A percentile compares a stretch with the other conserved stretches of the same genome.
These are phyloP conservation scores for Catharus fuscescens DNA, from an alignment of 2,113 vertebrate genomes.

Conservation along the genomic window DNA sequence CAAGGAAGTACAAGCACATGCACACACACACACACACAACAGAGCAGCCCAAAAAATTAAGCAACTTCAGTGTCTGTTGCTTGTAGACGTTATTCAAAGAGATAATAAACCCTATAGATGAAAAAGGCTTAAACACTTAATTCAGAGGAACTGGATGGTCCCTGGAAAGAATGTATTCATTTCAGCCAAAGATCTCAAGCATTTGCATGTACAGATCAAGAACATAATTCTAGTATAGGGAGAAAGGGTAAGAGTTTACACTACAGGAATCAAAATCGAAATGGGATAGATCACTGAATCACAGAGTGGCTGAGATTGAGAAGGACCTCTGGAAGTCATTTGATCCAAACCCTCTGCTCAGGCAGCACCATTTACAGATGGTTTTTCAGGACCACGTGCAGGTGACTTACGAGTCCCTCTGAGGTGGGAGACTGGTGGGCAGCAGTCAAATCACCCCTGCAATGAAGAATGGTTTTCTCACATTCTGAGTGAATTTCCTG, in stretches of 20 bases:
- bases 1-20: rapidly evolving
- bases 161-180: background rate
- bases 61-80: background rate
- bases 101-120: background rate
- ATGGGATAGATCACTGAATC: background rate
- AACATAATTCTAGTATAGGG: background rate
- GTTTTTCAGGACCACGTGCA: background rate
- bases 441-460: rapidly evolving
- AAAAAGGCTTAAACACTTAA: background rate
- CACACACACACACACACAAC: background rate
- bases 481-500: rapidly evolving
- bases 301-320: background rate
- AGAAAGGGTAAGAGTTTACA: background rate
- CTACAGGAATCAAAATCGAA: background rate
- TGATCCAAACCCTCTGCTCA: background rate
- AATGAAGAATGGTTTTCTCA: background rate
- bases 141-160: background rate
- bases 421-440: background rate
- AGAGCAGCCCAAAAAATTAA: background rate
- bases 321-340: background rate
- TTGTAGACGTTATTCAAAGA: background rate
- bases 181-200: background rate
- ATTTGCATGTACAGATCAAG: background rate
- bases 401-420: rapidly evolving
- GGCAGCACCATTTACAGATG: background rate